Conservation (phyloP, 2,113 vertebrate species). For the Mionectes macconnelli region DNA sequence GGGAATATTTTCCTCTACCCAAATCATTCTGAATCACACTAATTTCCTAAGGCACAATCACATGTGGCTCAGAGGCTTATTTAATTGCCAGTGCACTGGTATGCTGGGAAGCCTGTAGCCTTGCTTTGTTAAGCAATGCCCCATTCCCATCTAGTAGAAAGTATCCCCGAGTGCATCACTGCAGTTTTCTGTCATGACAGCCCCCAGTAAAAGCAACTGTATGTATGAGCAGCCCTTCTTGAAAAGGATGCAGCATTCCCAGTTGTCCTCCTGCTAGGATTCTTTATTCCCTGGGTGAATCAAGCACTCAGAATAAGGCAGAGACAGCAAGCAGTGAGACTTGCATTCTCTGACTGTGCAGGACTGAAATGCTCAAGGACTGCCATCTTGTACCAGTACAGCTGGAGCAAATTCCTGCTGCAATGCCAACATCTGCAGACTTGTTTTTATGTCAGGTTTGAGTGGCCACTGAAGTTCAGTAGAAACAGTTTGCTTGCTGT, state of each 20-base stretch:
- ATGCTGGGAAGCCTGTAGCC: neutral
- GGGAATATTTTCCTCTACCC: conserved; percentile 40
- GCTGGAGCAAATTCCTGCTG: neutral
- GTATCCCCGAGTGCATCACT: neutral
- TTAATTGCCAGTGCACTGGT: conserved; percentile 4
- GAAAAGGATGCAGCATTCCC: neutral
- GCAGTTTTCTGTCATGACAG: neutral
- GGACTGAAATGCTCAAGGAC: neutral
- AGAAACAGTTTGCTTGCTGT: neutral
- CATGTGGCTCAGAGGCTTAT: conserved; percentile 29
- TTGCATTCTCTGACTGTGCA: neutral
- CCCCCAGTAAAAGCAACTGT: neutral
- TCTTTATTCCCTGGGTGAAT: neutral
- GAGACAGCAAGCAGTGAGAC: neutral
- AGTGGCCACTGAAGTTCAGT: neutral
- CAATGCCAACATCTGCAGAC: fast-evolving
- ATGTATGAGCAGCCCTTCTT: neutral
- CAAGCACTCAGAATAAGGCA: neutral
- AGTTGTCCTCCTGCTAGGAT: neutral
- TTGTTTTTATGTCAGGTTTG: neutral
- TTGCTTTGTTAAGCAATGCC: conserved; percentile 23
- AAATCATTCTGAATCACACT: conserved; percentile 41
- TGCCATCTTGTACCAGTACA: neutral
- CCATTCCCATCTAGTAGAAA: neutral
- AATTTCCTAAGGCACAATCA: conserved; percentile 47